Conservation (phyloP, 2,797 vertebrate species). For the Botia almorhae region DNA sequence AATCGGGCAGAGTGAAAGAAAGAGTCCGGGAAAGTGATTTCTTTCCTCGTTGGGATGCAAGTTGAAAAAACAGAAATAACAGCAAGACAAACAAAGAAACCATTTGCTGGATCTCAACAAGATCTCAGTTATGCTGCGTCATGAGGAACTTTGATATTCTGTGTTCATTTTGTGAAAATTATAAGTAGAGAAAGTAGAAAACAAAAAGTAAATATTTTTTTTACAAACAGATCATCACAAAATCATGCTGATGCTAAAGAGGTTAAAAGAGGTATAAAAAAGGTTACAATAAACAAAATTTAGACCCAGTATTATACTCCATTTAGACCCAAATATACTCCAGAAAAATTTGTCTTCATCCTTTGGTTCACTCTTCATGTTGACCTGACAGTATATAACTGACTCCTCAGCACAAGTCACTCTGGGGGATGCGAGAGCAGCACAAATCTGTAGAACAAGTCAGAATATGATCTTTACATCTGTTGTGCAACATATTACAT, state of each 20-base stretch:
- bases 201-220: too few relatives aligned
- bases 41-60: too few relatives aligned
- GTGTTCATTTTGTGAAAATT: too few relatives aligned
- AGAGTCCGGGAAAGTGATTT: too few relatives aligned
- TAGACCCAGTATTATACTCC: too few relatives aligned
- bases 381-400: constrained; percentile 24
- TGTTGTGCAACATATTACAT: neutral
- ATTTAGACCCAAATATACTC: neutral
- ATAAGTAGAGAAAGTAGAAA: too few relatives aligned
- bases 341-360: constrained; percentile 1
- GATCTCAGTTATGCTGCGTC: neutral
- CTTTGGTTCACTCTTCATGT: neutral
- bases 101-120: neutral
- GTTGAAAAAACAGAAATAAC: neutral
- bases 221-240: too few relatives aligned
- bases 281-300: neutral
- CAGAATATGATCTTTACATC: neutral
- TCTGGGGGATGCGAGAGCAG: neutral
- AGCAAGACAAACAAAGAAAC: neutral
- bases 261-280: neutral
- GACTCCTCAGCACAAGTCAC: neutral
- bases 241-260: too few relatives aligned
- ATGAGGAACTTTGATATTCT: neutral
- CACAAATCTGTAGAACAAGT: constrained; percentile 20
- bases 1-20: too few relatives aligned